Conservation (phyloP, 2,797 vertebrate genomes). For the Spea hammondii region DNA sequence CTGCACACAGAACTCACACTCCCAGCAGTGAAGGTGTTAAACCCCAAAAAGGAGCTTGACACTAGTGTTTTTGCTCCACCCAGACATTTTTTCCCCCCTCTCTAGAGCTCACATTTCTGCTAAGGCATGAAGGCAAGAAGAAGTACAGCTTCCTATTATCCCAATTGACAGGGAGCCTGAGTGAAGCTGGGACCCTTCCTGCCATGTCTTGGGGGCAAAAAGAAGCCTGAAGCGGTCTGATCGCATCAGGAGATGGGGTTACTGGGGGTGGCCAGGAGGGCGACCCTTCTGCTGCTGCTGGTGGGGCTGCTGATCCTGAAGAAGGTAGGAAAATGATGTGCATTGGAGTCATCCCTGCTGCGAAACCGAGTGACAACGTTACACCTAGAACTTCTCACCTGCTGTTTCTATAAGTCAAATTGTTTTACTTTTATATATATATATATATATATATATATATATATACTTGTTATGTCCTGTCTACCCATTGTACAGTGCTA, state of each 20-base stretch:
- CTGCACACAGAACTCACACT: background rate
- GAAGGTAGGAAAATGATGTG: conserved; percentile 17
- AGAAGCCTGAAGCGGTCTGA: conserved; percentile 1
- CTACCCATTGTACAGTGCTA: background rate
- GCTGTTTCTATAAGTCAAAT: no score
- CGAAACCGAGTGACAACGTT: no score
- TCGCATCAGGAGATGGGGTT: conserved; percentile 2
- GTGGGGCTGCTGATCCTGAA: conserved; percentile 16
- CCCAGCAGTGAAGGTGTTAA: conserved; percentile 34
- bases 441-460: background rate
- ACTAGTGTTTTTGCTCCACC: conserved; percentile 28
- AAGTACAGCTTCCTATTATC: background rate
- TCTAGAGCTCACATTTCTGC: conserved; percentile 35
- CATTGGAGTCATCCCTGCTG: no score
- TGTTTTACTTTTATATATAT: no score
- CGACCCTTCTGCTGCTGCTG: conserved; percentile 18
- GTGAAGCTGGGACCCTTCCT: background rate
- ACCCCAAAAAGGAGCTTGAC: conserved; percentile 8
- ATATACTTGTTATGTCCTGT: background rate
- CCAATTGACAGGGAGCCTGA: conserved; percentile 21
- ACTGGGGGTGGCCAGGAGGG: conserved; percentile 10
- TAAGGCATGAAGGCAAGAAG: conserved; percentile 19
- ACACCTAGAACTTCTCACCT: no score
- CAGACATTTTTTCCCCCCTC: conserved; percentile 13
- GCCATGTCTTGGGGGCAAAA: conserved; percentile 20